phyloP scores from a whole-genome alignment of 2,113 vertebrate genomes.

The Panurus biarmicus region DNA sequence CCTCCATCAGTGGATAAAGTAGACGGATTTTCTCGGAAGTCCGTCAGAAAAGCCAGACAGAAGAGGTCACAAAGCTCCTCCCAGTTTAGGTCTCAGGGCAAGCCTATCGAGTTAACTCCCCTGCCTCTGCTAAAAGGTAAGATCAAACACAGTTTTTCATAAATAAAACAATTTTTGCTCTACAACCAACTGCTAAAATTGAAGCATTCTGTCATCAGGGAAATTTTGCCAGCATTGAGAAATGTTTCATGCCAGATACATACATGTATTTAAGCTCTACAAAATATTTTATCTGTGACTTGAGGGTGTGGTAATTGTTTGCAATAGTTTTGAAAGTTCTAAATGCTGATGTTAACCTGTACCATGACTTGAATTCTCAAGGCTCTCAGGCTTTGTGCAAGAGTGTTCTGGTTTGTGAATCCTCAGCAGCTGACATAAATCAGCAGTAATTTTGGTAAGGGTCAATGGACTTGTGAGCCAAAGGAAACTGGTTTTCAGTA shows the following conservation, averaged over 20 bases:
- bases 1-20: slow-evolving; percentile 99
- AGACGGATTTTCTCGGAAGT: slow-evolving; percentile 99
- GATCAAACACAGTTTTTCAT: slow-evolving; percentile 17
- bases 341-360: background rate
- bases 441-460: background rate
- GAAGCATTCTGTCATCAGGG: background rate
- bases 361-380: background rate
- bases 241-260: background rate
- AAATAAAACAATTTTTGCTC: background rate
- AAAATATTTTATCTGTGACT: slow-evolving; percentile 19
- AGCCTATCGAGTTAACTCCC: slow-evolving; percentile 97
- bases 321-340: slow-evolving; percentile 5
- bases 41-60: slow-evolving; percentile 99
- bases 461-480: background rate
- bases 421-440: background rate
- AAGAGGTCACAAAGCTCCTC: slow-evolving; percentile 99
- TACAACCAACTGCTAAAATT: background rate
- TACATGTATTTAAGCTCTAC: background rate
- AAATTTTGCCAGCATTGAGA: background rate
- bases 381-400: background rate
- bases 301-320: slow-evolving; percentile 25
- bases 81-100: slow-evolving; percentile 99
- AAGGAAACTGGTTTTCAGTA: background rate
- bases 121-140: slow-evolving; percentile 98
- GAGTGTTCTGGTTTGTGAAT: background rate